These are phyloP conservation scores for Mystacides longicornis DNA, from an alignment of 2,888 invertebrate species.

Conservation along the genomic window DNA sequence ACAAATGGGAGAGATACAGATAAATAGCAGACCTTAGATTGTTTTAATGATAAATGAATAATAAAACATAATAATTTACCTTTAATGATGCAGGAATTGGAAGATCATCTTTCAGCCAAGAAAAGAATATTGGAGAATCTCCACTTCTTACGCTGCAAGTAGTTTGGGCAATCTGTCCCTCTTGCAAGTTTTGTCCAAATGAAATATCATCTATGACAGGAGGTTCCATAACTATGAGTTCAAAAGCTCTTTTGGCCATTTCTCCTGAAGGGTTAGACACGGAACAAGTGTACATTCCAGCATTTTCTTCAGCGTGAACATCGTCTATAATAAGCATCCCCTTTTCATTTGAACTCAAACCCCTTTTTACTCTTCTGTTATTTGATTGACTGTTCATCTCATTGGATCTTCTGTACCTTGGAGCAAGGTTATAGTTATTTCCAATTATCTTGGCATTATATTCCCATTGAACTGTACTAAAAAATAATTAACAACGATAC, in stretches of 20 bases:
- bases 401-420: slow-evolving; percentile 9
- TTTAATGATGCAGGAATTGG: slow-evolving; percentile 55
- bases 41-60: background rate
- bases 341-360: slow-evolving; percentile 37
- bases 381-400: background rate
- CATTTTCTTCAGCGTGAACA: slow-evolving; percentile 58
- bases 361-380: slow-evolving; percentile 14
- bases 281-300: slow-evolving; percentile 70
- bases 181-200: slow-evolving; percentile 72
- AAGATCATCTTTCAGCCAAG: slow-evolving; percentile 61
- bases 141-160: slow-evolving; percentile 70
- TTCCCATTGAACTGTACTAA: slow-evolving; percentile 49
- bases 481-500: slow-evolving; percentile 24
- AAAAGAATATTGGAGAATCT: slow-evolving; percentile 63
- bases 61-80: slow-evolving; percentile 35
- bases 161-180: slow-evolving; percentile 77
- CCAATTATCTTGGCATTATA: slow-evolving; percentile 18
- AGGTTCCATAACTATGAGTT: slow-evolving; percentile 64
- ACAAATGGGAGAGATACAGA: too few species aligned
- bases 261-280: slow-evolving; percentile 70
- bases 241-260: slow-evolving; percentile 63
- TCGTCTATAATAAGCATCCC: slow-evolving; percentile 56
- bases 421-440: slow-evolving; percentile 6
- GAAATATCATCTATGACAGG: slow-evolving; percentile 76
- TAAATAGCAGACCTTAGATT: too few species aligned